Evolutionary conservation across 2,797 vertebrate genomes (phyloP).

Genomic region (Anabacerthia variegaticeps): DNA sequence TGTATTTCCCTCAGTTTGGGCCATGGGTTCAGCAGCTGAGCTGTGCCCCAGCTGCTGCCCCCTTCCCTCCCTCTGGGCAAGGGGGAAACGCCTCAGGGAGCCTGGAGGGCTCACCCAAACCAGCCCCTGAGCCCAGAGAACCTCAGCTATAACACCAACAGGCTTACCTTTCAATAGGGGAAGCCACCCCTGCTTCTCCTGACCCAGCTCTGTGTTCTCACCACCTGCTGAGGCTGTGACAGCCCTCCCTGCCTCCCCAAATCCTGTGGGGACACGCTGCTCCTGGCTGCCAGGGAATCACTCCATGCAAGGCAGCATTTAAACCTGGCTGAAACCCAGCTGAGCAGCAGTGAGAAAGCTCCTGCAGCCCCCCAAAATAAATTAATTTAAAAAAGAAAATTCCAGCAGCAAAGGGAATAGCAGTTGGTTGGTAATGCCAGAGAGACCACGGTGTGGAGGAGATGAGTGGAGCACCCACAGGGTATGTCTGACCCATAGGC

Average conservation of each 20-base stretch:
- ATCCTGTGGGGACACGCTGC: background rate
- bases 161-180: background rate
- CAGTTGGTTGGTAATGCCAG: background rate
- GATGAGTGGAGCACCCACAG: rapidly evolving
- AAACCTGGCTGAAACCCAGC: background rate
- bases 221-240: rapidly evolving
- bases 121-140: background rate
- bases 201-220: background rate
- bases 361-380: background rate
- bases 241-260: background rate
- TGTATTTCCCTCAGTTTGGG: background rate
- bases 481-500: rapidly evolving
- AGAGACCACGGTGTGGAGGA: background rate
- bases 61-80: background rate
- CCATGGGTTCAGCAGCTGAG: background rate
- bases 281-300: background rate
- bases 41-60: background rate
- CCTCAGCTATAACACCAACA: background rate
- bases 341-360: background rate
- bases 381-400: background rate
- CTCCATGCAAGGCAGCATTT: background rate
- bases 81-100: background rate
- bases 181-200: background rate
- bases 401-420: background rate
- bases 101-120: background rate